phyloP scores from a whole-genome alignment of 2,113 vertebrate species.

The Lophius piscatorius region DNA sequence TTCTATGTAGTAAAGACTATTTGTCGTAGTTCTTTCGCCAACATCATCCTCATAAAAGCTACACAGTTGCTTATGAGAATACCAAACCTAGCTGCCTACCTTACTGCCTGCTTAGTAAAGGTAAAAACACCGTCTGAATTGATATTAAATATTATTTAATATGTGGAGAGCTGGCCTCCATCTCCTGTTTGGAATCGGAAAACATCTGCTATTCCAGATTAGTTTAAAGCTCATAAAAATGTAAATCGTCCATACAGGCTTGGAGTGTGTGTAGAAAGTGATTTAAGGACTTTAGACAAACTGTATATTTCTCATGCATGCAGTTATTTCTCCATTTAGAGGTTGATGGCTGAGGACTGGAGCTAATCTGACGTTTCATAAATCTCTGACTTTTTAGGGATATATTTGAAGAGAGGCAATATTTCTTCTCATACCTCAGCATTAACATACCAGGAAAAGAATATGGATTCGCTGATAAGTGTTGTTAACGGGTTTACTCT shows the following conservation, averaged over 20 bases:
- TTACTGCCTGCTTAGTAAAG: conserved; percentile 26
- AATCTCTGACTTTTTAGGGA: conserved; percentile 55
- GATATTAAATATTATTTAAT: conserved; percentile 36
- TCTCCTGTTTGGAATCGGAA: conserved; percentile 38
- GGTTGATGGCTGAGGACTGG: conserved; percentile 48
- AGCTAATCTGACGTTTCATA: conserved; percentile 68
- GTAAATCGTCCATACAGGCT: conserved; percentile 64
- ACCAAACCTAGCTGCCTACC: not conserved
- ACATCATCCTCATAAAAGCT: not conserved
- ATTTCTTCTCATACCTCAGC: conserved; percentile 51
- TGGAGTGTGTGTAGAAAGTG: conserved; percentile 43
- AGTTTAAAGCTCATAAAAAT: conserved; percentile 72
- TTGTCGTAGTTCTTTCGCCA: too few species aligned
- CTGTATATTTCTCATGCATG: conserved; percentile 53
- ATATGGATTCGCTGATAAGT: conserved; percentile 43
- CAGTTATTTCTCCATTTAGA: conserved; percentile 61
- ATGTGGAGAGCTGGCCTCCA: conserved; percentile 46
- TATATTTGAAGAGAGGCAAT: conserved; percentile 51
- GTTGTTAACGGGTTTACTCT: conserved; percentile 55
- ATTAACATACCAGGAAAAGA: conserved; percentile 30
- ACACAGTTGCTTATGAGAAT: not conserved
- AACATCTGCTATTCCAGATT: conserved; percentile 56
- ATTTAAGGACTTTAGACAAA: conserved; percentile 61
- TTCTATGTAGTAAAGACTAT: not conserved
- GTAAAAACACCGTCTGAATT: conserved; percentile 24